Base-by-base conservation (phyloP, 2,797 vertebrate species). In the Acropternis orthonyx region DNA sequence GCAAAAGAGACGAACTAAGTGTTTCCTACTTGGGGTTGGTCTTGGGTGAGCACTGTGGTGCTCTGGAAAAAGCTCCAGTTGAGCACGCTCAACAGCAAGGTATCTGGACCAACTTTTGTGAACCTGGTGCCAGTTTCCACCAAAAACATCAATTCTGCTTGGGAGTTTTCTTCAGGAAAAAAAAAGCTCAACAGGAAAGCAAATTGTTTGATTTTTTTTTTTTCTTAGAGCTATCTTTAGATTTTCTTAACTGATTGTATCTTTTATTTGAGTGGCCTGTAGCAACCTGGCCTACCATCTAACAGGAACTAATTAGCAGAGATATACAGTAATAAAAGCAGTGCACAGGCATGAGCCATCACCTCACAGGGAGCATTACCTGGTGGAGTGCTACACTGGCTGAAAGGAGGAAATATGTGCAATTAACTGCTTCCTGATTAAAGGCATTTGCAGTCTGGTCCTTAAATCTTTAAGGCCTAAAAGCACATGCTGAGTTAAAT, bases 361-460 rank as follows among this genome's bases (percentile, higher is more conserved):
- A 5, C 65, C 84, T 95, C 14, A 1, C 74, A 58, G 66, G 72
- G 74, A 56, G 8, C 22, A 16, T 69, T 91, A 88, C 91, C 92
- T 80, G 79, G 24, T 22, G n/a, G 82, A 92, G 65, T 4, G 2
- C 37, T 90, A 54, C 6, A 1, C 12, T 83, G 75, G 48, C 86
- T 94, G 68, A 69, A 49, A 81, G 39, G 39, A 93, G 82, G 85
- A 95, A 96, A 91, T 84, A 19, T 78, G 59, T 81, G 82, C 82
- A 55, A 93, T 92, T 93, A 92, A 93, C 92, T 96, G 82, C 69
- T 91, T 93, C 85, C 92, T 59, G 59, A 93, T 85, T 83, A 91
- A 95, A 86, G 62, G 63, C 21, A 15, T 90, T 95, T 91, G 26
- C 55, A 89, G 73, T 32, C 79, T 89, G 62, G 85, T 48, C 51